These are phyloP conservation scores for Drosophila obscura DNA, from an alignment of 1,140 invertebrate genomes.

Conservation along the genomic window DNA sequence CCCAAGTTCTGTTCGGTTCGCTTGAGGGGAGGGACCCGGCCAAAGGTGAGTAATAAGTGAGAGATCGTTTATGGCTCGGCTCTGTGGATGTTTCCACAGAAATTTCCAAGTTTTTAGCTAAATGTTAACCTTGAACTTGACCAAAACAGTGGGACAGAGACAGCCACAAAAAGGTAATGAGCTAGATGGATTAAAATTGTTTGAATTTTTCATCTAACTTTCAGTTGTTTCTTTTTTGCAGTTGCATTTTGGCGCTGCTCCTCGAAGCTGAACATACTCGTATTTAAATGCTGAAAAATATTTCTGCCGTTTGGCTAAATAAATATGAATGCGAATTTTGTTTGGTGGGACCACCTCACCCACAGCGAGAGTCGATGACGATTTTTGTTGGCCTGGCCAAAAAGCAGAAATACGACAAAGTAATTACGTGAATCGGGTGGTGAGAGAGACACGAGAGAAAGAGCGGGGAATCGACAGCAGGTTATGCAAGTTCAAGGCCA, in stretches of 20 bases:
- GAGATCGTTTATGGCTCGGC: conserved; percentile 30
- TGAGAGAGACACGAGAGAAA: background rate
- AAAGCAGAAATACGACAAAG: conserved; percentile 52
- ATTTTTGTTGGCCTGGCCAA: conserved; percentile 59
- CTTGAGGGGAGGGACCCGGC: conserved; percentile 34
- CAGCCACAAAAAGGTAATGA: background rate
- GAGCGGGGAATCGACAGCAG: conserved; percentile 30
- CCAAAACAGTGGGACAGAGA: background rate
- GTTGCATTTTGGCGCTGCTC: conserved; percentile 51
- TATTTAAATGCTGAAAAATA: conserved; percentile 49
- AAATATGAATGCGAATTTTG: conserved; percentile 57
- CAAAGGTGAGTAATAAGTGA: conserved; percentile 57
- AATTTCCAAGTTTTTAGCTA: conserved; percentile 29
- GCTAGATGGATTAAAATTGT: conserved; percentile 26
- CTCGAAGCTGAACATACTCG: conserved; percentile 55
- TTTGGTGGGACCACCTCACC: conserved; percentile 43
- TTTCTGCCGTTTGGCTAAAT: conserved; percentile 31
- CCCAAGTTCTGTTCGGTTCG: conserved; percentile 6
- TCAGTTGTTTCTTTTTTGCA: conserved; percentile 37
- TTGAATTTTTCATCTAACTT: conserved; percentile 40
- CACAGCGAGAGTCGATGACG: conserved; percentile 42
- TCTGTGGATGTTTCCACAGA: conserved; percentile 39
- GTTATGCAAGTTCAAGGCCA: conserved; percentile 80
- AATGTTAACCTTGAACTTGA: conserved; percentile 56
- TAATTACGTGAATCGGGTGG: conserved; percentile 62